These are phyloP conservation scores for Chrysomela aeneicollis DNA, from an alignment of 2,888 invertebrate genomes.

Conservation along the genomic window DNA sequence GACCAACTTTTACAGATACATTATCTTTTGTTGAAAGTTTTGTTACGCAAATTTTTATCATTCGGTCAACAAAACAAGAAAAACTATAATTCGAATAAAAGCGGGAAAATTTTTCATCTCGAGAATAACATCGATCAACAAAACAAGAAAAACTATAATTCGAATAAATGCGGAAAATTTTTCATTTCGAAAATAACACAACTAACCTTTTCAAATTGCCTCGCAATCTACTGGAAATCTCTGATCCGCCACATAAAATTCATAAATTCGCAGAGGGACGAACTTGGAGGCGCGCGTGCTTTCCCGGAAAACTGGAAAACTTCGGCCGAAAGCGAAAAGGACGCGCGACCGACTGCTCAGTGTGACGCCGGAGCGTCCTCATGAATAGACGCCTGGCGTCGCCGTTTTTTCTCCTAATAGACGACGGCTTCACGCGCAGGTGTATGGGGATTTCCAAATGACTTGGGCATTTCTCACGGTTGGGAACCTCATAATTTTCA, in stretches of 20 bases:
- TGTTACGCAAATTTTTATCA: too few species aligned
- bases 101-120: too few species aligned
- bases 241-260: not conserved
- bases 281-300: slow-evolving; percentile 16
- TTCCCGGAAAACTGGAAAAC: slow-evolving; percentile 14
- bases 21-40: too few species aligned
- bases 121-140: too few species aligned
- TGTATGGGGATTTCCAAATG: not conserved
- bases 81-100: too few species aligned
- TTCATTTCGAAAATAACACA: not conserved
- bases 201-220: not conserved
- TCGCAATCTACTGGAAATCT: not conserved
- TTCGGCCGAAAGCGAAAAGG: slow-evolving; percentile 2
- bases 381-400: slow-evolving; percentile 21
- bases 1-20: too few species aligned
- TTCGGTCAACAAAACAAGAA: too few species aligned
- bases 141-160: too few species aligned
- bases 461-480: too few species aligned
- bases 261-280: slow-evolving; percentile 6
- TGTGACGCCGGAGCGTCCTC: slow-evolving; percentile 16
- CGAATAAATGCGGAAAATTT: too few species aligned
- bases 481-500: too few species aligned
- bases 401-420: slow-evolving; percentile 12
- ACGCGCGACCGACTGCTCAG: slow-evolving; percentile 20
- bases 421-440: not conserved